These are phyloP conservation scores for Macquaria australasica DNA, from an alignment of 2,113 vertebrate genomes.

Conservation along the genomic window DNA sequence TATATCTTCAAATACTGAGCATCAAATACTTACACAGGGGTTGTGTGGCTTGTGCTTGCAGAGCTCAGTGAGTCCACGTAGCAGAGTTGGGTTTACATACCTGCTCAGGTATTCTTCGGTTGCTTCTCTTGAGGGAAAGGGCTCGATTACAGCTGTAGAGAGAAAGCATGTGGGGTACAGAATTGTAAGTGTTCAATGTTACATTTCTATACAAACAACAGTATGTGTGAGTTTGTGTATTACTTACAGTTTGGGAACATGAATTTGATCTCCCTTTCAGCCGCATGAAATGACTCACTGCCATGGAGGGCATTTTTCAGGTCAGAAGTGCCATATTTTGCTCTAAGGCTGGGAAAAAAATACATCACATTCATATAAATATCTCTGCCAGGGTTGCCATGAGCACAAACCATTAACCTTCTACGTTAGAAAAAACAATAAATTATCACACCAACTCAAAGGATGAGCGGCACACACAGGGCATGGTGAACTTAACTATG, in stretches of 20 bases:
- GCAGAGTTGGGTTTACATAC: conserved; percentile 88
- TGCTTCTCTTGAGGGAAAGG: conserved; percentile 84
- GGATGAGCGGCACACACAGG: background rate
- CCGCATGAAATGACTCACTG: conserved; percentile 87
- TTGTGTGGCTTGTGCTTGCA: conserved; percentile 93
- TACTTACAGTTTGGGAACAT: conserved; percentile 93
- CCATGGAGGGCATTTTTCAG: conserved; percentile 94
- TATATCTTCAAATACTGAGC: background rate
- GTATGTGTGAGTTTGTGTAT: background rate
- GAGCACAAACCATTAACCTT: conserved; percentile 4
- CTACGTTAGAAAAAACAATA: background rate
- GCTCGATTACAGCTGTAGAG: conserved; percentile 87
- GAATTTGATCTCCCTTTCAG: conserved; percentile 93
- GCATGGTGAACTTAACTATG: background rate
- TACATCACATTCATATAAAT: background rate
- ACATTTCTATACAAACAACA: background rate
- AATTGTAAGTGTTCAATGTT: background rate
- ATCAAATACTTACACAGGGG: conserved; percentile 87
- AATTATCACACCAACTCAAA: background rate
- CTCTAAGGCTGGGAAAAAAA: conserved; percentile 88
- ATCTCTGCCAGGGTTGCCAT: background rate
- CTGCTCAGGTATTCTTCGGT: conserved; percentile 90
- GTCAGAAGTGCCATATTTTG: conserved; percentile 92
- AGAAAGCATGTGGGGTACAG: background rate
- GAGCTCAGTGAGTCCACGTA: conserved; percentile 91